A percentile compares a stretch with the other conserved stretches of the same genome.
These are phyloP conservation scores for Cydia pomonella DNA, from an alignment of 1,140 invertebrate species.

Conservation along the genomic window DNA sequence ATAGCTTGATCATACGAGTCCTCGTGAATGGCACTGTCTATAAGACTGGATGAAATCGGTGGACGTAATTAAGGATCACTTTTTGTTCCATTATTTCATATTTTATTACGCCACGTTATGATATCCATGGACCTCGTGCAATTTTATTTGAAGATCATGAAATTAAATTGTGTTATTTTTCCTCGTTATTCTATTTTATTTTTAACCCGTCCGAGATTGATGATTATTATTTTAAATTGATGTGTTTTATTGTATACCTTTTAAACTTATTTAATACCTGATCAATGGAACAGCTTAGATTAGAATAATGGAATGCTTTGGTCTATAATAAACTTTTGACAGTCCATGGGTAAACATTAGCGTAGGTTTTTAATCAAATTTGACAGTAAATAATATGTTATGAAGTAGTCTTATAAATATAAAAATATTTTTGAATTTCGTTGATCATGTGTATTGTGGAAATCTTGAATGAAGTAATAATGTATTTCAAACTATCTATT, in stretches of 20 bases:
- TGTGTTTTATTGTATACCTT: conserved; percentile 3
- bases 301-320: neutral
- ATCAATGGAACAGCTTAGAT: neutral
- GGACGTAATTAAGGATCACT: conserved; percentile 55
- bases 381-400: conserved; percentile 66
- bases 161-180: neutral
- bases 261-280: neutral
- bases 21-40: too few species aligned
- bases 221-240: conserved; percentile 1
- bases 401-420: conserved; percentile 73
- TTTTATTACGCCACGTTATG: neutral
- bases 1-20: too few species aligned
- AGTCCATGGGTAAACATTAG: conserved; percentile 8
- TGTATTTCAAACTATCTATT: conserved; percentile 69
- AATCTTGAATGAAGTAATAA: conserved; percentile 65
- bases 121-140: neutral
- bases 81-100: neutral
- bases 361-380: conserved; percentile 58
- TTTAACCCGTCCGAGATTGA: neutral
- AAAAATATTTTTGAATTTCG: conserved; percentile 77
- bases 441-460: conserved; percentile 66
- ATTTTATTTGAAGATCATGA: neutral
- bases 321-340: neutral
- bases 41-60: conserved; percentile 48
- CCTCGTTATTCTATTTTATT: neutral